Evolutionary conservation across 2,113 vertebrate genomes (phyloP).

Genomic region (Triplophysa dalaica): DNA sequence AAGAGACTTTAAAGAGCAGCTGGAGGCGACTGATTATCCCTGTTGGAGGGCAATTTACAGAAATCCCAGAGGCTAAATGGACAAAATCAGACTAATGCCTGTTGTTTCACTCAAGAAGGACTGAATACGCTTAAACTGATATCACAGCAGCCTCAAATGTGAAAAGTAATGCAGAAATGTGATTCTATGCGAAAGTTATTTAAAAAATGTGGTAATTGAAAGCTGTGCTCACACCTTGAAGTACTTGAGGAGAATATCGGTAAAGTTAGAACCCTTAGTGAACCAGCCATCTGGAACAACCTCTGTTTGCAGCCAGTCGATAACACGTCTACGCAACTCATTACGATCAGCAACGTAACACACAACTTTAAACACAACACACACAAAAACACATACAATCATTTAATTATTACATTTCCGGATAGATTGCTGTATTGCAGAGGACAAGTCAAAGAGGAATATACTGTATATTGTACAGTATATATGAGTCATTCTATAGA

Average conservation of each 20-base stretch:
- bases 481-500: too few species aligned
- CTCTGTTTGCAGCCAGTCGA: constrained; percentile 95
- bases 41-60: background rate
- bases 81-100: background rate
- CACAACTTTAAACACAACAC: constrained; percentile 77
- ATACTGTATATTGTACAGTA: too few species aligned
- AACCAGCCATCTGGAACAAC: constrained; percentile 97
- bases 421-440: too few species aligned
- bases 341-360: constrained; percentile 95
- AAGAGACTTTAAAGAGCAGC: constrained; percentile 11
- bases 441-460: too few species aligned
- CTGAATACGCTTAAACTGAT: background rate
- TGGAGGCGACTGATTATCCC: background rate
- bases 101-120: background rate
- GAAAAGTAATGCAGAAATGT: too few species aligned
- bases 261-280: constrained; percentile 94
- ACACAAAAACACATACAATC: constrained; percentile 5
- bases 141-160: background rate
- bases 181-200: too few species aligned
- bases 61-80: background rate
- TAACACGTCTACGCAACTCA: constrained; percentile 86
- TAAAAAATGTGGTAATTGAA: background rate
- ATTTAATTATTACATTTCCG: too few species aligned
- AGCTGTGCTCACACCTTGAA: constrained; percentile 83
- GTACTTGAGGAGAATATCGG: constrained; percentile 90